Conservation (phyloP, 2,797 vertebrate genomes). For the Sebastes variabilis region DNA sequence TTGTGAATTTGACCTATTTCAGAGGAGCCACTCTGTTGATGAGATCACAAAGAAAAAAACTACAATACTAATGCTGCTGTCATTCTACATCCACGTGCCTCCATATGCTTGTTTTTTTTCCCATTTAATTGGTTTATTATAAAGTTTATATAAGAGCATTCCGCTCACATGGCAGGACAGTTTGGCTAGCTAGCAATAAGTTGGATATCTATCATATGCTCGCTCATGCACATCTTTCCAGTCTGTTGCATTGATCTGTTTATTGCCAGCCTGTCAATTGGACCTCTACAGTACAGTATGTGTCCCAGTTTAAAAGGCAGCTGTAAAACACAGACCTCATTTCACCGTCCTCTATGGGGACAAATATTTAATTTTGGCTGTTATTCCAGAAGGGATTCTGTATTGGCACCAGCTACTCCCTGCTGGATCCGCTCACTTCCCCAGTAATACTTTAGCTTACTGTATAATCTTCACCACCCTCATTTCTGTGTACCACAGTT, state of each 20-base stretch:
- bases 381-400: constrained; percentile 53
- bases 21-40: constrained; percentile 28
- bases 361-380: constrained; percentile 65
- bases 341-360: constrained; percentile 59
- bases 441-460: constrained; percentile 1
- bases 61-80: constrained; percentile 7
- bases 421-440: constrained; percentile 32
- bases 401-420: constrained; percentile 36
- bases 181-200: background rate
- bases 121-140: background rate
- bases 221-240: constrained; percentile 55
- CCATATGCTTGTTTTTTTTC: background rate
- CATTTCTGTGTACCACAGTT: background rate
- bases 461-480: constrained; percentile 9
- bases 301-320: constrained; percentile 74
- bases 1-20: constrained; percentile 72
- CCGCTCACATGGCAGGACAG: background rate
- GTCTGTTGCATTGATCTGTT: constrained; percentile 66
- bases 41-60: constrained; percentile 18
- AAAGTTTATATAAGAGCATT: background rate
- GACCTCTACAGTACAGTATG: constrained; percentile 19
- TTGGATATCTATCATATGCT: constrained; percentile 10
- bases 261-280: constrained; percentile 42
- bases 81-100: background rate
- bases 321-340: constrained; percentile 63